Evolutionary conservation across 2,113 vertebrate genomes (phyloP), one percentile per base, ranked within the genome.

Genomic region (Sturnus vulgaris): DNA sequence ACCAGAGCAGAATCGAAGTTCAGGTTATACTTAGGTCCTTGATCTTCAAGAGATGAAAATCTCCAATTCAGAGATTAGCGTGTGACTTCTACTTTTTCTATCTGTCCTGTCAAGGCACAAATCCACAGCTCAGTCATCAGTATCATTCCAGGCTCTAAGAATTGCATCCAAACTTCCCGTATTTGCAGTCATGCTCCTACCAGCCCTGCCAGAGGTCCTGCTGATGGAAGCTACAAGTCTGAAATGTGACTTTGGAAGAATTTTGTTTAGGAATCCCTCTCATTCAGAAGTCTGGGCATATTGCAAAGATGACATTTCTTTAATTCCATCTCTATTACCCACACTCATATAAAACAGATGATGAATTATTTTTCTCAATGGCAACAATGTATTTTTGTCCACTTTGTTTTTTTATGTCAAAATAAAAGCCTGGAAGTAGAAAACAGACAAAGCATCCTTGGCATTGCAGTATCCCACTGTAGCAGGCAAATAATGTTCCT

Each of bases 281-380:
- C 84, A 90, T 82, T 90, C 59, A 72, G 55, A 82, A 89, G 10
- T 69, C 87, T 91, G 82, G 35, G 50, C 66, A 82, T 50, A 87
- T 35, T 87, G 91, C 87, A 88, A 76, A 84, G 46, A 93, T 35
- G 59, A 82, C 61, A 59, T 88, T 91, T 90, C 70, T 63, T 91
- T 80, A 76, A 87, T 95, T 92, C 87, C 93, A 93, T 63, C 30
- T 72, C 84, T 87, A 61, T 82, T 94, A 94, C 47, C 63, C 59
- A 0, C 39, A 69, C 21, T 94, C 59, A 93, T 79, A 31, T 46
- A 88, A 90, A 95, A 82, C 87, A 96, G 93, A 92, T 77, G 89
- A 91, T 44, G n/a, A 82, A 80, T 70, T 92, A 69, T 91, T 93
- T 95, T 96, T 88, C 84, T 85, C 75, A 95, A 95, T 90, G 63